phyloP scores from a whole-genome alignment of 2,888 invertebrate species.

The Meloe dianella region DNA sequence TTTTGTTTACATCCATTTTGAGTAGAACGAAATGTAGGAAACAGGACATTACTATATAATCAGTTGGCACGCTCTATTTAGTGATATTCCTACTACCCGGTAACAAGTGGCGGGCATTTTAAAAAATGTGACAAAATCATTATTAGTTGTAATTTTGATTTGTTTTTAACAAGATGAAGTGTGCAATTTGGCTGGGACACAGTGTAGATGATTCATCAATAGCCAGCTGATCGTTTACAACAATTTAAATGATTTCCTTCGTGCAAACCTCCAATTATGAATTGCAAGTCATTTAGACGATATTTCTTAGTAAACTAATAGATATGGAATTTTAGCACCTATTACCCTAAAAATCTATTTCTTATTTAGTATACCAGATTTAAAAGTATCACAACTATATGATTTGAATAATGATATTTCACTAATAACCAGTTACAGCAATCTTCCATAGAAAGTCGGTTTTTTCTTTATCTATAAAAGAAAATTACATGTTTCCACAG shows the following conservation, averaged over 20 bases:
- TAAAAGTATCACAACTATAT: constrained; percentile 27
- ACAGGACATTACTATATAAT: no score
- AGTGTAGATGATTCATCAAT: not conserved
- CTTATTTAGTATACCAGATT: constrained; percentile 31
- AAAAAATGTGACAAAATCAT: no score
- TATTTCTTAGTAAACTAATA: not conserved
- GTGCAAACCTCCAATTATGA: not conserved
- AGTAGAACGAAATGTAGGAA: no score
- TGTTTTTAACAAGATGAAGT: no score
- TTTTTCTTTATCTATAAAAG: not conserved
- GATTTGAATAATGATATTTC: constrained; percentile 26
- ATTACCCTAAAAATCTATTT: constrained; percentile 28
- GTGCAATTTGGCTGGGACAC: not conserved
- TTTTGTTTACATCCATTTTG: no score
- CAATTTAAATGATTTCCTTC: not conserved
- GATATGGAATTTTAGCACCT: not conserved
- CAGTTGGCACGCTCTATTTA: no score
- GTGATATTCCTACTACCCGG: no score
- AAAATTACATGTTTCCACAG: not conserved
- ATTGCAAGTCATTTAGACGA: not conserved
- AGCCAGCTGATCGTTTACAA: not conserved
- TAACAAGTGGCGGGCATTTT: no score
- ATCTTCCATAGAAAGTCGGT: constrained; percentile 24
- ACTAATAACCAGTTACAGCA: not conserved
- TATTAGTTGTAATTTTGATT: no score